Evolutionary conservation across 2,888 invertebrate genomes (phyloP).

Genomic region (Drosophila mimica): DNA sequence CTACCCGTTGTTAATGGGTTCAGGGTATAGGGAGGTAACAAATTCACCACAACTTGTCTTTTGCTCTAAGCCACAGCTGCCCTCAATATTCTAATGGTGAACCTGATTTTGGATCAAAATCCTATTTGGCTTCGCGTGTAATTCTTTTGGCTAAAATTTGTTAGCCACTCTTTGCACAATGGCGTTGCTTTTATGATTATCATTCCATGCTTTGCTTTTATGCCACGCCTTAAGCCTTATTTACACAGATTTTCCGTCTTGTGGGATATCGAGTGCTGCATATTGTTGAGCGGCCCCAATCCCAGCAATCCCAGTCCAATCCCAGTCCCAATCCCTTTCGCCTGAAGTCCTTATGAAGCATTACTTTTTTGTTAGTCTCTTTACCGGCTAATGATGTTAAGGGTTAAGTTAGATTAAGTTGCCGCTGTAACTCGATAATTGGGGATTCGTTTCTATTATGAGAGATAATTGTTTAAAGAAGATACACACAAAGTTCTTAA

Average conservation of each 20-base stretch:
- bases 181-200: slow-evolving; percentile 18
- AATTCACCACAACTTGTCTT: slow-evolving; percentile 58
- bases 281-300: slow-evolving; percentile 1
- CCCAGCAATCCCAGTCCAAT: not conserved
- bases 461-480: slow-evolving; percentile 11
- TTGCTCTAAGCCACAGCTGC: slow-evolving; percentile 54
- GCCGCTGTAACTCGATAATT: slow-evolving; percentile 39
- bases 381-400: slow-evolving; percentile 9
- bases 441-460: slow-evolving; percentile 17
- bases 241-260: slow-evolving; percentile 34
- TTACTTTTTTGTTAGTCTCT: slow-evolving; percentile 4
- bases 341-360: slow-evolving; percentile 4
- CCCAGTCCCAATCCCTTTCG: not conserved
- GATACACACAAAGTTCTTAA: not conserved
- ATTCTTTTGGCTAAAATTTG: slow-evolving; percentile 6
- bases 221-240: slow-evolving; percentile 19
- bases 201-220: slow-evolving; percentile 16
- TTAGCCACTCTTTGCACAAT: slow-evolving; percentile 17
- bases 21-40: slow-evolving; percentile 27
- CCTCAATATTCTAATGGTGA: slow-evolving; percentile 27
- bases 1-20: not conserved
- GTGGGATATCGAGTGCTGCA: slow-evolving; percentile 1
- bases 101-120: slow-evolving; percentile 33
- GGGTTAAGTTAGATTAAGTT: slow-evolving; percentile 13
- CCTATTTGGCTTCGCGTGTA: not conserved